Conservation (phyloP, 2,797 vertebrate genomes). For the Sphaeramia orbicularis region DNA sequence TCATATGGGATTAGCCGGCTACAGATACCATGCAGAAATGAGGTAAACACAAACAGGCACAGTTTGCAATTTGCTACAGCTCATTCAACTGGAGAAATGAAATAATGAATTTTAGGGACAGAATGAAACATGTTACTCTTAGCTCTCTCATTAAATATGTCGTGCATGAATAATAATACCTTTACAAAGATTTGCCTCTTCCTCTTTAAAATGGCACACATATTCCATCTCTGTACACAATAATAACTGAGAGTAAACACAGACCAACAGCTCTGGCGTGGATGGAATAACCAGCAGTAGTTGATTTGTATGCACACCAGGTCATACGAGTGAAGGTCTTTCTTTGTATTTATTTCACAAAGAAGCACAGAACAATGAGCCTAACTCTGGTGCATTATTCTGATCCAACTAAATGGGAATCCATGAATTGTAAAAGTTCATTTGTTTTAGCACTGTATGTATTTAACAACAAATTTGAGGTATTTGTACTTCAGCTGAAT, state of each 20-base stretch:
- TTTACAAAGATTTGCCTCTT: conserved; percentile 11
- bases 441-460: no score
- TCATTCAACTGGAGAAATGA: conserved; percentile 58
- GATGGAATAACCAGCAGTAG: conserved; percentile 13
- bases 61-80: conserved; percentile 54
- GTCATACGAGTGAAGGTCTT: not conserved
- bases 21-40: conserved; percentile 26
- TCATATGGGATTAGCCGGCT: conserved; percentile 36
- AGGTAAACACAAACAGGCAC: conserved; percentile 53
- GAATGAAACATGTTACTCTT: conserved; percentile 11
- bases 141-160: conserved; percentile 37
- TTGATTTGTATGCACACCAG: conserved; percentile 39
- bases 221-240: conserved; percentile 25
- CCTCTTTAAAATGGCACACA: conserved; percentile 8
- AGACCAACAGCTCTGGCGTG: conserved; percentile 32
- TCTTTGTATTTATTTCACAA: conserved; percentile 1
- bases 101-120: conserved; percentile 47
- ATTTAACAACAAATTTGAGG: no score
- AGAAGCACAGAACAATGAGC: not conserved
- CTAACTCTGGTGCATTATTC: not conserved
- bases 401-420: not conserved
- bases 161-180: conserved; percentile 27
- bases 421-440: not conserved
- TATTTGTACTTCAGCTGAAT: no score
- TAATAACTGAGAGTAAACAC: conserved; percentile 34